phyloP scores from a whole-genome alignment of 1,140 invertebrate species.

The Meloidogyne floridensis region DNA sequence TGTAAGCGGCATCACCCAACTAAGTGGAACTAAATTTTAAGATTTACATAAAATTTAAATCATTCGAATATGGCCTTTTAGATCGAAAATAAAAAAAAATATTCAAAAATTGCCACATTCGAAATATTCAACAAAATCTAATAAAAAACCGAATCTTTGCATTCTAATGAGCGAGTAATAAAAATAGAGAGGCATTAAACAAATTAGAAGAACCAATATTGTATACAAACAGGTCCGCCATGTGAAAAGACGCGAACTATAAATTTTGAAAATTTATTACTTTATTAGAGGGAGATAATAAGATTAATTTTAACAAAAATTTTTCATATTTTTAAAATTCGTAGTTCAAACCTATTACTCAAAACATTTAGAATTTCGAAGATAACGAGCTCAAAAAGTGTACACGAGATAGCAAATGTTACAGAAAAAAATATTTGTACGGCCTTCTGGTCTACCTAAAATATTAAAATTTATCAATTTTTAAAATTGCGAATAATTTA shows the following conservation, averaged over 20 bases:
- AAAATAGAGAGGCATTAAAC: constrained; percentile 94
- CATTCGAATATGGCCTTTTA: constrained; percentile 5
- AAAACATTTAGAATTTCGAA: constrained; percentile 96
- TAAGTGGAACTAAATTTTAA: constrained; percentile 74
- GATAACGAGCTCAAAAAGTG: constrained; percentile 99
- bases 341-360: constrained; percentile 74
- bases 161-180: constrained; percentile 90
- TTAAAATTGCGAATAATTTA: not conserved
- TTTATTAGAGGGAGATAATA: too few relatives aligned
- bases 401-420: constrained; percentile 94
- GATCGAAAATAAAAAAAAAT: constrained; percentile 2
- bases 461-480: constrained; percentile 14
- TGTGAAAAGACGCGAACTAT: constrained; percentile 37
- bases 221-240: constrained; percentile 75
- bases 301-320: too few relatives aligned
- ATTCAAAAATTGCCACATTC: constrained; percentile 5
- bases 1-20: constrained; percentile 79
- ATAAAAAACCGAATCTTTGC: constrained; percentile 80
- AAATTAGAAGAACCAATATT: constrained; percentile 90
- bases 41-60: constrained; percentile 15
- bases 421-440: constrained; percentile 89
- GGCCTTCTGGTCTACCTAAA: constrained; percentile 33
- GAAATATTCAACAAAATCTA: not conserved
- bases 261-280: constrained; percentile 11
- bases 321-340: constrained; percentile 2